Percentiles rank a stretch among this genome's conserved stretches.
These are phyloP conservation scores for Stenodera caucasica DNA, from an alignment of 2,888 invertebrate genomes.

Conservation along the genomic window DNA sequence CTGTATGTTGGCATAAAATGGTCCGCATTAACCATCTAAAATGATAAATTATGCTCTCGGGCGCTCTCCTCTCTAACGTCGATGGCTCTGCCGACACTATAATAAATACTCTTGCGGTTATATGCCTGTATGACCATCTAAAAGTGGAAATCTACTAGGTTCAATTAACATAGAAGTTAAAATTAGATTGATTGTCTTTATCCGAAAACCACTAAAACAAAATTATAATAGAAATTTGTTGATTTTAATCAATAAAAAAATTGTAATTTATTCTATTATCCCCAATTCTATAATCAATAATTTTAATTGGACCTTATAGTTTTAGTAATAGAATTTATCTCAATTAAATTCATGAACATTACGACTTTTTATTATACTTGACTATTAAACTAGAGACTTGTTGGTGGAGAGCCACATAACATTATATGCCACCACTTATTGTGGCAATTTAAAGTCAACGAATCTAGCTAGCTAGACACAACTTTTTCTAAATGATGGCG, in stretches of 20 bases:
- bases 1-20: slow-evolving; percentile 40
- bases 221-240: too few species aligned
- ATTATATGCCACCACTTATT: not conserved
- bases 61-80: slow-evolving; percentile 23
- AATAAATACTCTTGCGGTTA: slow-evolving; percentile 5
- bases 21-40: slow-evolving; percentile 41
- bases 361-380: not conserved
- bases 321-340: not conserved
- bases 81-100: slow-evolving; percentile 16
- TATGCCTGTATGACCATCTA: not conserved
- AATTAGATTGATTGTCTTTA: not conserved
- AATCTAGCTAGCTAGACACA: not conserved
- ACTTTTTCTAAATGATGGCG: not conserved
- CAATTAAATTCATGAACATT: not conserved
- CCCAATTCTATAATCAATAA: not conserved
- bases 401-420: not conserved
- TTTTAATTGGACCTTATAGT: not conserved
- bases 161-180: not conserved
- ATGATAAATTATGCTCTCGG: slow-evolving; percentile 41
- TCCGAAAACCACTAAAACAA: too few species aligned
- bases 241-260: too few species aligned
- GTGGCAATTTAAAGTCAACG: not conserved
- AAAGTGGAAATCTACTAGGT: slow-evolving; percentile 1
- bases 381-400: not conserved
- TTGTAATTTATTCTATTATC: not conserved